Conservation (phyloP, 2,113 vertebrate genomes). For the Circaetus cinerascens region DNA sequence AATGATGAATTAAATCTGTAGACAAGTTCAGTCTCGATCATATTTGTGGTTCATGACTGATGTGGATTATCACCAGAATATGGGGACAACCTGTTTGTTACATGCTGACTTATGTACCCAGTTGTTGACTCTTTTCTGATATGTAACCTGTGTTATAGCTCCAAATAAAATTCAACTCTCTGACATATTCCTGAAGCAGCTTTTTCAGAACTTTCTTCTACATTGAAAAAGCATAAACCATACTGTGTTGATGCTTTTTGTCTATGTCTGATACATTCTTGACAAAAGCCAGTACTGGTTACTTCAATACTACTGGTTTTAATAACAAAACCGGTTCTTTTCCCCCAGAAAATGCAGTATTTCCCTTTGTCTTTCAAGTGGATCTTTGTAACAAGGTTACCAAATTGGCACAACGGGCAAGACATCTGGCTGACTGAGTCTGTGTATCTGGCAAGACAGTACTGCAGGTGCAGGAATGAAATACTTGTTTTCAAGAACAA, state of each 20-base stretch:
- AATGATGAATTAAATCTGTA: not conserved
- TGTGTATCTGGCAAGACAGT: not conserved
- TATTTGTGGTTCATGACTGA: not conserved
- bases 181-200: not conserved
- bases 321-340: not conserved
- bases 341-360: not conserved
- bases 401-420: not conserved
- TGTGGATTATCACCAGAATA: not conserved
- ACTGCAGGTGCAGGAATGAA: conserved; percentile 16
- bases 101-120: not conserved
- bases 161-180: not conserved
- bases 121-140: not conserved
- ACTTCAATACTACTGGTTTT: not conserved
- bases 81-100: not conserved
- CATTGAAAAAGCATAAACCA: not conserved
- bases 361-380: not conserved
- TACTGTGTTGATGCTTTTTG: not conserved
- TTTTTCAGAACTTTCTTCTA: not conserved
- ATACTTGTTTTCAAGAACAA: not conserved
- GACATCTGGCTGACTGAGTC: not conserved
- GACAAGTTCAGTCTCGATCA: not conserved
- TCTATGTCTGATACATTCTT: not conserved
- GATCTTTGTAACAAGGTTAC: conserved; percentile 2
- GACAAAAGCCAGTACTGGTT: not conserved
- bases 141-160: not conserved